Evolutionary conservation across 2,888 invertebrate genomes (phyloP).

Genomic region (Thera obeliscata): DNA sequence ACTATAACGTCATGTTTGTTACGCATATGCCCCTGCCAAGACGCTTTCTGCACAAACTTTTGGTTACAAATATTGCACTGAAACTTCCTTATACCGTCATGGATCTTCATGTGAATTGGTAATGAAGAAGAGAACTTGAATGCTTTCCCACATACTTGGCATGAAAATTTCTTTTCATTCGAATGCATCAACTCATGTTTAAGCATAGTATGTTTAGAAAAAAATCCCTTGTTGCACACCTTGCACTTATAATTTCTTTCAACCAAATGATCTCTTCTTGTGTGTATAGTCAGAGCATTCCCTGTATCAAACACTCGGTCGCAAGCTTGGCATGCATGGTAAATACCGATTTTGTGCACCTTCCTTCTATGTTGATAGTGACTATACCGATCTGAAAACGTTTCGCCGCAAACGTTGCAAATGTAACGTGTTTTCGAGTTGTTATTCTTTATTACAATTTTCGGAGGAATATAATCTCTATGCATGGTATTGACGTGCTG

Average conservation of each 20-base stretch:
- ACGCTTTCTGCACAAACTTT: conserved; percentile 60
- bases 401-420: conserved; percentile 51
- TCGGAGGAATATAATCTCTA: not conserved
- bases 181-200: conserved; percentile 54
- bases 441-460: not conserved
- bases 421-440: not conserved
- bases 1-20: conserved; percentile 49
- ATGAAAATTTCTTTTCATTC: conserved; percentile 49
- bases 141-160: conserved; percentile 56
- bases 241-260: conserved; percentile 54
- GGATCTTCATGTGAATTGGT: conserved; percentile 48
- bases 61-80: conserved; percentile 44
- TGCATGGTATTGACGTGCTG: not conserved
- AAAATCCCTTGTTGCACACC: conserved; percentile 57
- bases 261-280: conserved; percentile 55
- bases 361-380: conserved; percentile 51
- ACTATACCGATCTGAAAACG: conserved; percentile 49
- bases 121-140: conserved; percentile 35
- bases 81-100: conserved; percentile 40
- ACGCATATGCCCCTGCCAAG: conserved; percentile 68
- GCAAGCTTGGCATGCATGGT: conserved; percentile 58
- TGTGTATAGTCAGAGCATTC: conserved; percentile 47
- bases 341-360: conserved; percentile 49
- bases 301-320: conserved; percentile 51
- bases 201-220: conserved; percentile 39